phyloP scores from a whole-genome alignment of 1,140 invertebrate genomes.

The Campoletis sonorensis region DNA sequence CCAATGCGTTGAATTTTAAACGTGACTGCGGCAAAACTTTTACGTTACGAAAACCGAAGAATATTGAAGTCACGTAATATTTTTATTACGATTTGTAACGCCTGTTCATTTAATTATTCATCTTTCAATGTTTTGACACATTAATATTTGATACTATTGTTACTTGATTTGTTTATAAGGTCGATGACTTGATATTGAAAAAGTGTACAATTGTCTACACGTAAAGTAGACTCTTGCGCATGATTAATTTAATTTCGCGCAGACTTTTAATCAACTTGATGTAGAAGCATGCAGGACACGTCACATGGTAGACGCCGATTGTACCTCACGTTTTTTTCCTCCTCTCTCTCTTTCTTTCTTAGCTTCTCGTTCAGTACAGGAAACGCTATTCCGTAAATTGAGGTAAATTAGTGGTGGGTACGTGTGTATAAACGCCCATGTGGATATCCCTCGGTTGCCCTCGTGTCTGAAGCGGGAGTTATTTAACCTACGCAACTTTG shows the following conservation, averaged over 20 bases:
- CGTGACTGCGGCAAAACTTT: no score
- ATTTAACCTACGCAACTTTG: slow-evolving; percentile 64
- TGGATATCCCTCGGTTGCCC: slow-evolving; percentile 21
- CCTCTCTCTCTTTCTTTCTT: slow-evolving; percentile 30
- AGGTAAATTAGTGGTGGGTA: slow-evolving; percentile 67
- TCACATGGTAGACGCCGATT: neutral
- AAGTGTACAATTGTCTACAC: no score
- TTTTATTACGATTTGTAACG: no score
- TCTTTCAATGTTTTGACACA: no score
- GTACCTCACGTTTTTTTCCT: slow-evolving; percentile 36
- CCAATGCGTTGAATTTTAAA: no score
- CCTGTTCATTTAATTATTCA: no score
- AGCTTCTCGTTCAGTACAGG: slow-evolving; percentile 51
- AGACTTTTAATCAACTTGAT: neutral
- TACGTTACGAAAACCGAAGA: no score
- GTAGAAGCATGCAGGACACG: neutral
- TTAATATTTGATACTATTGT: no score
- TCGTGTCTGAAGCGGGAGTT: slow-evolving; percentile 39
- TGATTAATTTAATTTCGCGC: neutral
- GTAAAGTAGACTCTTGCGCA: no score
- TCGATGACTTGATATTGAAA: no score
- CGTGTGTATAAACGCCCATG: slow-evolving; percentile 36
- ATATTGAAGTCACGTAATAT: no score
- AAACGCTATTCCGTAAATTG: slow-evolving; percentile 71
- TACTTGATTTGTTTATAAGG: no score